phyloP scores from a whole-genome alignment of 1,140 invertebrate genomes.

The Archegozetes longisetosus region DNA sequence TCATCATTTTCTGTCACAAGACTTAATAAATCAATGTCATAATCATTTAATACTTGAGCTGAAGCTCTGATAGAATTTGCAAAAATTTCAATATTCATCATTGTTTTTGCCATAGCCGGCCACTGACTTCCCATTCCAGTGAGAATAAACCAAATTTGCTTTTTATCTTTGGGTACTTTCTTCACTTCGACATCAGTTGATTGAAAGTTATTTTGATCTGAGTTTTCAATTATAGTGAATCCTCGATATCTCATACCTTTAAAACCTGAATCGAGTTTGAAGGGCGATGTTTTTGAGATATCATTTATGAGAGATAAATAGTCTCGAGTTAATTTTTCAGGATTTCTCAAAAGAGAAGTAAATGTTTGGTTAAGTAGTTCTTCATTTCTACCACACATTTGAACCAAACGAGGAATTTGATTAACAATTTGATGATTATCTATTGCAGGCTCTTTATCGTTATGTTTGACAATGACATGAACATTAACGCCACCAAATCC shows the following conservation, averaged over 20 bases:
- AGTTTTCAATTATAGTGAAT: neutral
- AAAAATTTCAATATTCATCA: conserved; percentile 51
- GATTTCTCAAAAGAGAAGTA: conserved; percentile 26
- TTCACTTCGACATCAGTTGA: neutral
- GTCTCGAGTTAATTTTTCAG: conserved; percentile 17
- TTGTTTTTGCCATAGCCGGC: conserved; percentile 72
- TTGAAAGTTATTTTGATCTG: neutral
- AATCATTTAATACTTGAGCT: neutral
- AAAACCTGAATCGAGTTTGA: neutral
- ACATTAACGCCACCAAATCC: conserved; percentile 95
- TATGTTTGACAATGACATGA: conserved; percentile 61
- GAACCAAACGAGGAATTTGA: conserved; percentile 27
- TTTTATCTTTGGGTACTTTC: conserved; percentile 26
- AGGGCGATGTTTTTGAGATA: conserved; percentile 2
- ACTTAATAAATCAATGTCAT: conserved; percentile 9
- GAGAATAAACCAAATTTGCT: conserved; percentile 83
- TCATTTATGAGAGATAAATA: conserved; percentile 14
- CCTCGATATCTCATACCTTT: conserved; percentile 6
- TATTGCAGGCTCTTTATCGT: neutral
- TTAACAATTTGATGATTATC: conserved; percentile 10
- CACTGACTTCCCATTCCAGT: conserved; percentile 95
- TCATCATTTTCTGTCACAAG: neutral
- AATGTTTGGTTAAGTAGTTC: conserved; percentile 30
- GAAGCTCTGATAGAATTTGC: neutral
- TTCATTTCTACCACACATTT: conserved; percentile 32